Evolutionary conservation across 2,888 invertebrate genomes (phyloP), one percentile per base, ranked within the genome.

Genomic region (Dascillus cervinus): DNA sequence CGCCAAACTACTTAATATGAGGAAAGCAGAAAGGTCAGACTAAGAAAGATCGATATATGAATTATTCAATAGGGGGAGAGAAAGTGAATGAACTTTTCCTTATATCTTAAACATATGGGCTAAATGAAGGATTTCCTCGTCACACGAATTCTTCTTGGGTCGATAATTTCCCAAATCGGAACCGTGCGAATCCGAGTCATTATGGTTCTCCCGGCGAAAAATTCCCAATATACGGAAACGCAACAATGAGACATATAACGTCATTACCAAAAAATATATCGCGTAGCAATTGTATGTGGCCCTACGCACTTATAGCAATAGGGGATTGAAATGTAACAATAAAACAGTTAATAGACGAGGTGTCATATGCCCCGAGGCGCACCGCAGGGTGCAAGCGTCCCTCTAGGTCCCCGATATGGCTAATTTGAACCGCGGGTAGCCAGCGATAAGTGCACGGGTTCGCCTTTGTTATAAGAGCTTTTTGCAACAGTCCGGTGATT

Each of bases 301-400:
- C 46, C 48, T 44, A 36, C 44, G 45, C 49, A 46, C 49, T 49
- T 44, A 36, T 41, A 34, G 42, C 38, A 42, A 40, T 42, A 49
- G 53, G 58, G 60, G 57, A 63, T 62, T 61, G 62, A 63, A 64
- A 58, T 53, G 60, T 58, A 56, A 63, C 64, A 64, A 65, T 65
- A 64, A 63, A 64, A 63, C 60, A 60, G 63, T 62, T 65, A 65
- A 65, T 65, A 64, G 64, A 61, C 60, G 63, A 63, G 65, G 65
- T 65, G 65, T 65, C 63, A 60, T 53, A 49, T 50, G 46, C 55
- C 61, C 60, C 50, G 56, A 45, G 50, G 61, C 50, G 52, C 52
- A 55, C 65, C 56, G 45, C 51, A 49, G 60, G 63, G 57, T 56
- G 56, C 52, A 52, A 38, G 49, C 46, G 44, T 50, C 47, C 48